Percentiles rank a stretch among this genome's conserved stretches.
Conservation (phyloP, 2,888 invertebrate genomes). For the Beris morrisii region DNA sequence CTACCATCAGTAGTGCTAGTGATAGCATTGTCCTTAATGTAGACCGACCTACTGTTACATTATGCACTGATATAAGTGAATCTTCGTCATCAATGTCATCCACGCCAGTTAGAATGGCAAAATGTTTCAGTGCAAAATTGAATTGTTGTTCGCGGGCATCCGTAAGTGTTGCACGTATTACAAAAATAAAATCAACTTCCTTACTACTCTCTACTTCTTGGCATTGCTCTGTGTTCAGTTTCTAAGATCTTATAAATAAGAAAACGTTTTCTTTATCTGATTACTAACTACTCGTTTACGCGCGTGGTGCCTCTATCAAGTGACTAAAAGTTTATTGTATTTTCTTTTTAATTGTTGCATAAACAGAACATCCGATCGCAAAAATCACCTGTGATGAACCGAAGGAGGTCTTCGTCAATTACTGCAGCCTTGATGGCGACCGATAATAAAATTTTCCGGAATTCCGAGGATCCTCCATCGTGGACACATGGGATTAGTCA, state of each 20-base stretch:
- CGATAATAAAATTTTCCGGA: slow-evolving; percentile 45
- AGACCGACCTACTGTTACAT: slow-evolving; percentile 25
- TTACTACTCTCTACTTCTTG: not conserved
- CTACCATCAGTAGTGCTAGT: slow-evolving; percentile 11
- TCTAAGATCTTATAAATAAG: too few relatives aligned
- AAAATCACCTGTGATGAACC: slow-evolving; percentile 51
- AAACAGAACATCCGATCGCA: slow-evolving; percentile 45
- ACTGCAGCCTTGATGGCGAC: slow-evolving; percentile 49
- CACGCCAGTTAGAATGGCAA: slow-evolving; percentile 34
- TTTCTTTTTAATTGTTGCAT: too few relatives aligned
- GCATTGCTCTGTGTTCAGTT: too few relatives aligned
- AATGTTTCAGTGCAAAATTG: slow-evolving; percentile 37
- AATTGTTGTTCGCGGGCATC: slow-evolving; percentile 35
- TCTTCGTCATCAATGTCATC: slow-evolving; percentile 35
- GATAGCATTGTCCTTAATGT: slow-evolving; percentile 26
- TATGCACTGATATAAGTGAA: slow-evolving; percentile 33
- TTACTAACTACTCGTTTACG: too few relatives aligned
- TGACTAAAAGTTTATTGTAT: not conserved
- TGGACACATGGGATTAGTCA: slow-evolving; percentile 35
- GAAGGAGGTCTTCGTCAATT: slow-evolving; percentile 53
- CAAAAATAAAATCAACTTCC: slow-evolving; percentile 12
- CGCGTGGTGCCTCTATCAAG: too few relatives aligned
- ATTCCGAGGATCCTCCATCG: slow-evolving; percentile 38
- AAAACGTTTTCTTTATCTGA: not conserved
- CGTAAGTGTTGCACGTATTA: slow-evolving; percentile 32